Conservation (phyloP, 2,888 invertebrate genomes). For the Alcis repandata region DNA sequence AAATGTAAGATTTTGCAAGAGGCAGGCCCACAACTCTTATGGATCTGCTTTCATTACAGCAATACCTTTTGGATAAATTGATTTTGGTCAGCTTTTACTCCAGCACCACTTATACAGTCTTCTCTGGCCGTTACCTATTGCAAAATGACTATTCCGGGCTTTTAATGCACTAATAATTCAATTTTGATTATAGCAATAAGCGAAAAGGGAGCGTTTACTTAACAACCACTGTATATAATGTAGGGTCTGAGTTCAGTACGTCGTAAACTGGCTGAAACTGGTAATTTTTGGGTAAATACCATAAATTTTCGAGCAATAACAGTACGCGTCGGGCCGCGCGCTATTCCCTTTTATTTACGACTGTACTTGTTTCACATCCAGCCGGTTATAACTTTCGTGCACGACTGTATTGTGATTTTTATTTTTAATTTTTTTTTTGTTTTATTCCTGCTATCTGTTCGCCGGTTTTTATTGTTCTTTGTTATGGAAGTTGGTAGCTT, state of each 20-base stretch:
- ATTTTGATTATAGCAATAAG: constrained; percentile 51
- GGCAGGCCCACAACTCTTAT: neutral
- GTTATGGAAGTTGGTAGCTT: constrained; percentile 66
- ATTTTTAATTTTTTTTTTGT: constrained; percentile 64
- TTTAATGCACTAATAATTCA: constrained; percentile 50
- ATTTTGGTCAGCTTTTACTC: constrained; percentile 11
- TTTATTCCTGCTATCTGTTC: constrained; percentile 66
- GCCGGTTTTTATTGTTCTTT: constrained; percentile 75
- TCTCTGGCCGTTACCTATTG: constrained; percentile 38
- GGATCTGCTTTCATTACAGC: neutral
- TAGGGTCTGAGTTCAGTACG: constrained; percentile 62
- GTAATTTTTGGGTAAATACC: constrained; percentile 79
- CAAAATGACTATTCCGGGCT: constrained; percentile 30
- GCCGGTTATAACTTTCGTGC: constrained; percentile 78
- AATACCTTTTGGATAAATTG: constrained; percentile 9
- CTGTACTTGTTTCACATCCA: constrained; percentile 83
- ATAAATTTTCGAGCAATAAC: constrained; percentile 80
- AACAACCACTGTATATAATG: constrained; percentile 52
- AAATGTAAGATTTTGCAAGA: too few relatives aligned
- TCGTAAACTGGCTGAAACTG: constrained; percentile 73
- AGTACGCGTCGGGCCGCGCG: constrained; percentile 76
- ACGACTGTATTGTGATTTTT: constrained; percentile 80
- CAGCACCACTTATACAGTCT: constrained; percentile 6
- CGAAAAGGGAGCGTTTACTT: constrained; percentile 51
- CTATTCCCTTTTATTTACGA: constrained; percentile 84